Base-by-base conservation (phyloP, 2,797 vertebrate species). In the Passerculus sandwichensis region DNA sequence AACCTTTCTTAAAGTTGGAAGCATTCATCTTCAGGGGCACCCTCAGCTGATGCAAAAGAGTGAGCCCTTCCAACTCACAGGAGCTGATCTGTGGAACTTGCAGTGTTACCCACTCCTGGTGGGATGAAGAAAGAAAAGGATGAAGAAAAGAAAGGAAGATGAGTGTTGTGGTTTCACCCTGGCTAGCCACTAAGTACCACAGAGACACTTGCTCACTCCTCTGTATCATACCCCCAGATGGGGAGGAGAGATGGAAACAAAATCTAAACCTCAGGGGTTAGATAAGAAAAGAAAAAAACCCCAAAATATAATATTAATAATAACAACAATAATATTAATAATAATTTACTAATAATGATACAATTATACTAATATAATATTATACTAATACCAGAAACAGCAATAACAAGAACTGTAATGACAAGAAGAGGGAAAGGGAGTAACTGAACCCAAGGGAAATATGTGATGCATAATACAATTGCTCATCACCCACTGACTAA, bases 31-130 rank as follows among this genome's bases (percentile, higher is more conserved):
- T 83, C 12, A 30, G 13, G 25, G 21, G 36, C 1, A 8, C 51
- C 26, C 27, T 61, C 61, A 88, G 56, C 59, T 54, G 79, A 72
- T 70, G 60, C 51, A 89, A 73, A 93, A 85, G 48, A 66, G 48
- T 27, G 61, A 87, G 32, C 7, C 29, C 69, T 83, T 75, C 54
- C 15, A 84, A 38, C 40, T 71, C 56, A 79, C 4, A 51, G 64
- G 70, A 85, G 19, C 0, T 81, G n/a, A 44, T 85, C 38, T 8
- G 5, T 59, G 64, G 34, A 88, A 64, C 13, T n/a, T 53, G 36
- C 17, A 36, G 32, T 4, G 13, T 26, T 53, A 77, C 36, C 54
- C 15, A 10, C 15, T 81, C 51, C 21, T 4, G n/a, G 12, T 44
- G 10, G 25, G n/a, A 69, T 85, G 34, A 16, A 59, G 34, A 26